Conservation (phyloP, 2,888 invertebrate species). For the Synergus umbraculus region DNA sequence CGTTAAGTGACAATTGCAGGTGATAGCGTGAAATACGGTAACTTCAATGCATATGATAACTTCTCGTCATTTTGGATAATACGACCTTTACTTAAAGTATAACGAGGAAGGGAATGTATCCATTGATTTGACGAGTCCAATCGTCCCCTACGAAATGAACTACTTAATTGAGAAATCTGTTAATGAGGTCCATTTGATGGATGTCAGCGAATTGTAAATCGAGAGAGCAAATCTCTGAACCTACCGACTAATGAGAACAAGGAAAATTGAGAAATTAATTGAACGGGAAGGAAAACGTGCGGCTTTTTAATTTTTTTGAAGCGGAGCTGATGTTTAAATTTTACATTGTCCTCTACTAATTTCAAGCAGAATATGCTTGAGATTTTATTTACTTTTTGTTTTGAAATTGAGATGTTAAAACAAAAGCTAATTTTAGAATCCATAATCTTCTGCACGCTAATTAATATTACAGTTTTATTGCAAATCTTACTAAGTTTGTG, state of each 20-base stretch:
- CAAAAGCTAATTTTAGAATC: no score
- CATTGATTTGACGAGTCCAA: slow-evolving; percentile 20
- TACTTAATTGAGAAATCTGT: slow-evolving; percentile 32
- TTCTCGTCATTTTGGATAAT: slow-evolving; percentile 42
- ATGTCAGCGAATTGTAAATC: slow-evolving; percentile 24
- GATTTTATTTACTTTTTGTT: not conserved
- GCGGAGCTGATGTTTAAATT: not conserved
- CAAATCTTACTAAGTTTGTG: no score
- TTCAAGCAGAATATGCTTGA: not conserved
- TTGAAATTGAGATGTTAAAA: not conserved
- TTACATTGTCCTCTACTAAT: not conserved
- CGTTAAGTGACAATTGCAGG: slow-evolving; percentile 75
- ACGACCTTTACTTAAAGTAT: slow-evolving; percentile 22
- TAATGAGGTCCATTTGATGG: slow-evolving; percentile 34
- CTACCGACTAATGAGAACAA: slow-evolving; percentile 7
- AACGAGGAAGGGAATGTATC: slow-evolving; percentile 19
- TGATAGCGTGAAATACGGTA: slow-evolving; percentile 68
- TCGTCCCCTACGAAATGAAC: slow-evolving; percentile 37
- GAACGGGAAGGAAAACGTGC: not conserved
- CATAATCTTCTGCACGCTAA: no score
- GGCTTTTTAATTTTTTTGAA: not conserved
- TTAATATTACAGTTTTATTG: no score
- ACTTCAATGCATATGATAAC: slow-evolving; percentile 58
- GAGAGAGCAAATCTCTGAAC: slow-evolving; percentile 12
- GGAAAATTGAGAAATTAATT: slow-evolving; percentile 38